phyloP scores from a whole-genome alignment of 2,797 vertebrate genomes.

The Acridotheres tristis region DNA sequence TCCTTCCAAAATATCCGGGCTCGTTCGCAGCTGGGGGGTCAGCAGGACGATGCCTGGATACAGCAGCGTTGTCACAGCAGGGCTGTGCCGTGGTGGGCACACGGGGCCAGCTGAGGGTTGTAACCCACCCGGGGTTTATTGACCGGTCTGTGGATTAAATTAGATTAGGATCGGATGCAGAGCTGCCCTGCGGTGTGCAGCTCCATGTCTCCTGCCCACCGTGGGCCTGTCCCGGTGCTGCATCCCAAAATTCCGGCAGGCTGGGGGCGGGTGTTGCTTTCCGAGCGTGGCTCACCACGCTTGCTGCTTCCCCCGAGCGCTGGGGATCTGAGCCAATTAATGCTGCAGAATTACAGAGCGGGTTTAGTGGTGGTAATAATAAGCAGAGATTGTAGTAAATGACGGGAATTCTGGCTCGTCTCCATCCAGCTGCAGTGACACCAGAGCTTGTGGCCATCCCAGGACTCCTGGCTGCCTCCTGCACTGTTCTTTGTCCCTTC shows the following conservation, averaged over 20 bases:
- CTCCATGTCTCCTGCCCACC: neutral
- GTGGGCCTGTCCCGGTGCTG: accelerated
- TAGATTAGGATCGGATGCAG: neutral
- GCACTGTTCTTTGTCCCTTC: neutral
- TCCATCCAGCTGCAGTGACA: neutral
- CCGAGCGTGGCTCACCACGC: accelerated
- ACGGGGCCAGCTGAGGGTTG: accelerated
- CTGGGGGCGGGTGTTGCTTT: neutral
- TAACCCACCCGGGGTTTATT: neutral
- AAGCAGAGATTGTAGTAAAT: neutral
- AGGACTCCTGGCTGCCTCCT: neutral
- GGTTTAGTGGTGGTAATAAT: neutral
- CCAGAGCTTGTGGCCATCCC: neutral
- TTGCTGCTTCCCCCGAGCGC: neutral
- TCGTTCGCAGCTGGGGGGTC: neutral
- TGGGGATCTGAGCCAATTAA: neutral
- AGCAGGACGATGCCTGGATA: accelerated
- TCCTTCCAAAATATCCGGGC: neutral
- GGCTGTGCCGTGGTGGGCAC: neutral
- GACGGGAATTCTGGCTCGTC: neutral
- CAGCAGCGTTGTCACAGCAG: accelerated
- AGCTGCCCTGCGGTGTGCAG: neutral
- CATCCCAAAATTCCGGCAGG: accelerated
- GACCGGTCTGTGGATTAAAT: too few relatives aligned
- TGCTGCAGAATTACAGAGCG: neutral